A percentile compares a stretch with the other conserved stretches of the same genome.
These are phyloP conservation scores for Micrasema longulum DNA, from an alignment of 1,140 invertebrate genomes.

Conservation along the genomic window DNA sequence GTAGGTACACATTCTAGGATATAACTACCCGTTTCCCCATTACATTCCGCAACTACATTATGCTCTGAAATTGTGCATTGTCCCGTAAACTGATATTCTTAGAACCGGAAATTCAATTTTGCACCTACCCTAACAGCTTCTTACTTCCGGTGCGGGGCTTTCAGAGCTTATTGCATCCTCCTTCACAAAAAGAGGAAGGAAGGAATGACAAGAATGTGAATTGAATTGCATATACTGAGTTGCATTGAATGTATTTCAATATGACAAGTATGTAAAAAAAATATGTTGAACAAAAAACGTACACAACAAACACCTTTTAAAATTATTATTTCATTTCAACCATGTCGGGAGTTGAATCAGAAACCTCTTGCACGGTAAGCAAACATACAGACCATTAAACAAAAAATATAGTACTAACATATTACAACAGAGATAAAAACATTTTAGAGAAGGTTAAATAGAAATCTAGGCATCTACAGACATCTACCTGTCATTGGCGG, in stretches of 20 bases:
- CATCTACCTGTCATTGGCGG: no score
- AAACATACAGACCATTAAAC: no score
- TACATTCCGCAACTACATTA: conserved; percentile 26
- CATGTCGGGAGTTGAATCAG: no score
- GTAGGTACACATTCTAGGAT: neutral
- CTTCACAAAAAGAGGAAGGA: neutral
- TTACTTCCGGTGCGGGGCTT: conserved; percentile 18
- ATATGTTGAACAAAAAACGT: no score
- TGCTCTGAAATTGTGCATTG: conserved; percentile 18
- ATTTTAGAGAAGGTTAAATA: no score
- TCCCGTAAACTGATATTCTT: conserved; percentile 12
- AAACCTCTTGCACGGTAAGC: no score
- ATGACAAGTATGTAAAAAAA: no score
- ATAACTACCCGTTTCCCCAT: neutral
- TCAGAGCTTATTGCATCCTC: conserved; percentile 8
- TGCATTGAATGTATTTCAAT: conserved; percentile 4
- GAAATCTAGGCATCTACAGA: no score
- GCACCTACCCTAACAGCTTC: neutral
- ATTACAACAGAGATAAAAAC: no score
- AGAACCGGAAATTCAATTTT: conserved; percentile 31
- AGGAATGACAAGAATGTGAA: neutral
- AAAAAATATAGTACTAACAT: no score
- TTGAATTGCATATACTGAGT: neutral
- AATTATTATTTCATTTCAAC: no score
- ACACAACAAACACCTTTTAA: no score